phyloP scores from a whole-genome alignment of 1,140 invertebrate genomes.

The Zaprionus vittiger region DNA sequence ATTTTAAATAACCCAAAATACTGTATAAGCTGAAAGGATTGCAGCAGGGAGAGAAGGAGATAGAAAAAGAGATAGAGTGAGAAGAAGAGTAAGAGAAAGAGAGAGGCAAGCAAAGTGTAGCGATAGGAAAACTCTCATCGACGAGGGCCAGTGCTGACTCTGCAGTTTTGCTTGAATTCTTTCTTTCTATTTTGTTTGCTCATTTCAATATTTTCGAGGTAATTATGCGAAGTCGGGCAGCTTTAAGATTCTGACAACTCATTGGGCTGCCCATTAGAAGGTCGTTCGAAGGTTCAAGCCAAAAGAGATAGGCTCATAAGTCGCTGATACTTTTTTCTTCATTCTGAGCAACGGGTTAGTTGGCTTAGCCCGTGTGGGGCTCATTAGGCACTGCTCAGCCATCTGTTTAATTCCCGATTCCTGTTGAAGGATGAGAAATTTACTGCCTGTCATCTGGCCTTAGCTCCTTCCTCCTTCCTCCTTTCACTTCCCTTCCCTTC shows the following conservation, averaged over 20 bases:
- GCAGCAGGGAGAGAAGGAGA: background rate
- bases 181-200: background rate
- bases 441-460: slow-evolving; percentile 41
- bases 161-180: slow-evolving; percentile 8
- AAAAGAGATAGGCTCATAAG: background rate
- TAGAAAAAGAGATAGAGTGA: background rate
- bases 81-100: background rate
- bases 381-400: slow-evolving; percentile 38
- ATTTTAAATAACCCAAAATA: slow-evolving; percentile 7
- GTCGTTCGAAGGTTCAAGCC: background rate
- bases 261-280: slow-evolving; percentile 37
- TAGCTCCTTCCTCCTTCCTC: background rate
- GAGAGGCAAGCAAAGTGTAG: background rate
- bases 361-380: slow-evolving; percentile 11
- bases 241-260: slow-evolving; percentile 43
- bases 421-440: slow-evolving; percentile 14
- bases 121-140: background rate
- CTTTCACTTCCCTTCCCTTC: no score
- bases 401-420: slow-evolving; percentile 39
- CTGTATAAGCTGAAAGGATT: slow-evolving; percentile 21
- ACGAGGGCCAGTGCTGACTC: slow-evolving; percentile 2
- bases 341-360: slow-evolving; percentile 29
- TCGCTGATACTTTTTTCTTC: slow-evolving; percentile 4
- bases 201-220: slow-evolving; percentile 38
- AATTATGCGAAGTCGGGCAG: slow-evolving; percentile 38